phyloP scores from a whole-genome alignment of 2,888 invertebrate genomes.

The Phragmatobia fuliginosa region DNA sequence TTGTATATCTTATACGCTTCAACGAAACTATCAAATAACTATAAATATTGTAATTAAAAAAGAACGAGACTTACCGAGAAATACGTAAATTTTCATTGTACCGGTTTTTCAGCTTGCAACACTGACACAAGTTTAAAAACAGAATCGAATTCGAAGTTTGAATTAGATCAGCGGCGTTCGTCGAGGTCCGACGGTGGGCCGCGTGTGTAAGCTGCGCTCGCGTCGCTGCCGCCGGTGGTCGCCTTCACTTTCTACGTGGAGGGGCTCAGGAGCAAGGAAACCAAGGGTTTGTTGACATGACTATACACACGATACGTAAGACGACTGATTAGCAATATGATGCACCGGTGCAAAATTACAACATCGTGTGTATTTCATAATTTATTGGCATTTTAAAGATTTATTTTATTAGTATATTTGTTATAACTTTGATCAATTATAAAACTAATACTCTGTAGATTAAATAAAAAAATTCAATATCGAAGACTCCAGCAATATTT shows the following conservation, averaged over 20 bases:
- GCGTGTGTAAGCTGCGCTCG: slow-evolving; percentile 74
- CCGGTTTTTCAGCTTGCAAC: slow-evolving; percentile 59
- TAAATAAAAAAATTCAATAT: neutral
- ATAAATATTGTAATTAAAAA: slow-evolving; percentile 17
- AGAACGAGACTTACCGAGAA: slow-evolving; percentile 72
- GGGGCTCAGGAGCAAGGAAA: slow-evolving; percentile 79
- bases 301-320: slow-evolving; percentile 38
- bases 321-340: slow-evolving; percentile 36
- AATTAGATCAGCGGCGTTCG: slow-evolving; percentile 72
- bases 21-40: neutral
- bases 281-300: slow-evolving; percentile 79
- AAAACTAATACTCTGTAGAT: neutral
- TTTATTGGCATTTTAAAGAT: neutral
- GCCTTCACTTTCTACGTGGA: slow-evolving; percentile 85
- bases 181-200: slow-evolving; percentile 73
- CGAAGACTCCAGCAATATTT: too few species aligned
- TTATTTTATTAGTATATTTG: neutral
- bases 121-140: slow-evolving; percentile 70
- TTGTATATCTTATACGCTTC: slow-evolving; percentile 15
- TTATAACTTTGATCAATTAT: neutral
- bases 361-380: slow-evolving; percentile 4
- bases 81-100: slow-evolving; percentile 74
- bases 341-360: slow-evolving; percentile 13
- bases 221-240: slow-evolving; percentile 57
- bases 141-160: slow-evolving; percentile 55